phyloP scores from a whole-genome alignment of 2,888 invertebrate species.

The Diogma glabrata region DNA sequence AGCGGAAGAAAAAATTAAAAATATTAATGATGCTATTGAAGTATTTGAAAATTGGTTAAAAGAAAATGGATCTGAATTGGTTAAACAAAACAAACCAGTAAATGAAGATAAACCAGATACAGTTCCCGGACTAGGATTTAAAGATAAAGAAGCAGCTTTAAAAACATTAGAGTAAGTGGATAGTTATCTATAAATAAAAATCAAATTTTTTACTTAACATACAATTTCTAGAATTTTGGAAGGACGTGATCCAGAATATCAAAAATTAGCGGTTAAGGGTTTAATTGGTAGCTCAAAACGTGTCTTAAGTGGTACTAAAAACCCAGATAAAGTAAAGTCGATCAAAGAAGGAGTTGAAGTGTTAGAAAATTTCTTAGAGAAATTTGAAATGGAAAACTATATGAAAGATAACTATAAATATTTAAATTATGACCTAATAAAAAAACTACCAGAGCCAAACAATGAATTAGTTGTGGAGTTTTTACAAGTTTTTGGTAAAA shows the following conservation, averaged over 20 bases:
- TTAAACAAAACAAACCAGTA: conserved; percentile 38
- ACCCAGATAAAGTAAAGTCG: conserved; percentile 60
- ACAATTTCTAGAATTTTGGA: conserved; percentile 43
- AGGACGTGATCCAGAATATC: conserved; percentile 66
- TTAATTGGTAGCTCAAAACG: conserved; percentile 59
- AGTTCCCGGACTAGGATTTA: conserved; percentile 64
- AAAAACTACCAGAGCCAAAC: conserved; percentile 44
- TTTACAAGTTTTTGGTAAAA: conserved; percentile 55
- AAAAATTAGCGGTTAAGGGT: conserved; percentile 58
- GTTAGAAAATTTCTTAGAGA: conserved; percentile 62
- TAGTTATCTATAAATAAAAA: not conserved
- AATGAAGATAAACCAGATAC: conserved; percentile 44
- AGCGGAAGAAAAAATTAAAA: conserved; percentile 55
- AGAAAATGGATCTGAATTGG: conserved; percentile 37
- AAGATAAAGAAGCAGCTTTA: conserved; percentile 61
- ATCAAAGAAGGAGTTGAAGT: conserved; percentile 60
- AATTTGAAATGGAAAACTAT: conserved; percentile 54
- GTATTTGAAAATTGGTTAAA: conserved; percentile 57
- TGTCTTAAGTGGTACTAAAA: conserved; percentile 61
- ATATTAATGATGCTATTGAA: conserved; percentile 54
- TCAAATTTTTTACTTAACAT: conserved; percentile 7
- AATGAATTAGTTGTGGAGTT: conserved; percentile 41
- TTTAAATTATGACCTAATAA: conserved; percentile 46
- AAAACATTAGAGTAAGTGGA: conserved; percentile 45
- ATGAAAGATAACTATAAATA: conserved; percentile 60